Conservation (phyloP, 2,888 invertebrate species). For the Heliconius erato region DNA sequence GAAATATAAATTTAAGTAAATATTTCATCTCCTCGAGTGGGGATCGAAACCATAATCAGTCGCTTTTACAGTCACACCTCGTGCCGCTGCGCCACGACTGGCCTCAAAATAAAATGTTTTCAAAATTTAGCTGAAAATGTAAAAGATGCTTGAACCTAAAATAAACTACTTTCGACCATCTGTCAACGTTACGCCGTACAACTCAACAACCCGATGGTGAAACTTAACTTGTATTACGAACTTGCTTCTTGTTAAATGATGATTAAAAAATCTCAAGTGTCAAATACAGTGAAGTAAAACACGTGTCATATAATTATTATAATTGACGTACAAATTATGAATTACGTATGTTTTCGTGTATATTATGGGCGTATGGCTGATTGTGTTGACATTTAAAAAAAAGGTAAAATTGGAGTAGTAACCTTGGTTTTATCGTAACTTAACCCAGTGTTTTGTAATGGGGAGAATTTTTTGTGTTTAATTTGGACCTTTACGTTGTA, state of each 20-base stretch:
- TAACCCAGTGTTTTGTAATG: background rate
- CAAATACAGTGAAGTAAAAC: constrained; percentile 36
- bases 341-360: constrained; percentile 21
- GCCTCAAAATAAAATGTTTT: too few species aligned
- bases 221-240: constrained; percentile 4
- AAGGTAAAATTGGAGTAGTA: background rate
- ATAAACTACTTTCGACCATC: background rate
- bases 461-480: background rate
- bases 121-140: too few species aligned
- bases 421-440: background rate
- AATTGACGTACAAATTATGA: constrained; percentile 40
- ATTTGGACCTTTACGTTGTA: too few species aligned
- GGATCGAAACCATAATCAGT: too few species aligned
- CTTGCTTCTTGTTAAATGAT: constrained; percentile 21
- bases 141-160: too few species aligned
- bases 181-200: background rate
- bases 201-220: background rate
- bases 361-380: background rate
- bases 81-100: too few species aligned
- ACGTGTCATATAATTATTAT: constrained; percentile 48
- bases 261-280: constrained; percentile 39
- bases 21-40: too few species aligned
- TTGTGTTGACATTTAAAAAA: constrained; percentile 13
- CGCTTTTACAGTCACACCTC: too few species aligned
- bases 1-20: too few species aligned